phyloP scores from a whole-genome alignment of 2,113 vertebrate genomes.

The Lontra canadensis region DNA sequence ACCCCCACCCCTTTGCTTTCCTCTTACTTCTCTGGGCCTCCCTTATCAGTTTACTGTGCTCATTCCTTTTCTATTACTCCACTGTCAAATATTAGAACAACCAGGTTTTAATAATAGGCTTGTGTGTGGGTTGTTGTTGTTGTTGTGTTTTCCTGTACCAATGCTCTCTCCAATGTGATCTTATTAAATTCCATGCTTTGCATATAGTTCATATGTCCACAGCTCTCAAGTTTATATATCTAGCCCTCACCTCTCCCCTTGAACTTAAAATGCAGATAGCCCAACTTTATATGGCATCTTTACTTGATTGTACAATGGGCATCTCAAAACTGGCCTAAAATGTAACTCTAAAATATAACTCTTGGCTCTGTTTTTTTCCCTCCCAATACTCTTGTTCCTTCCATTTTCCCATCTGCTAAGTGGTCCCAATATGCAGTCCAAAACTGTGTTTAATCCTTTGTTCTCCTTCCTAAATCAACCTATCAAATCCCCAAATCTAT shows the following conservation, averaged over 20 bases:
- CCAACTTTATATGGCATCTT: background rate
- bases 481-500: background rate
- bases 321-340: background rate
- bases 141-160: background rate
- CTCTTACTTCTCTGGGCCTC: background rate
- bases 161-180: background rate
- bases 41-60: background rate
- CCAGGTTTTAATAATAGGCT: background rate
- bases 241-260: background rate
- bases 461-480: background rate
- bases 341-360: background rate
- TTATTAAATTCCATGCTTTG: background rate
- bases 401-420: background rate
- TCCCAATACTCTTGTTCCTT: background rate
- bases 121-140: background rate
- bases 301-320: background rate
- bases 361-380: background rate
- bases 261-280: background rate
- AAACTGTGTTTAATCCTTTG: background rate
- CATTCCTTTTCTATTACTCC: background rate
- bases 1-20: rapidly evolving
- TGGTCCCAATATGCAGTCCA: background rate
- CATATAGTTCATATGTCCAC: background rate
- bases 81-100: background rate
- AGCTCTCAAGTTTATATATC: background rate